Conservation (phyloP, 2,888 invertebrate genomes). For the Leptinotarsa rubiginosa region DNA sequence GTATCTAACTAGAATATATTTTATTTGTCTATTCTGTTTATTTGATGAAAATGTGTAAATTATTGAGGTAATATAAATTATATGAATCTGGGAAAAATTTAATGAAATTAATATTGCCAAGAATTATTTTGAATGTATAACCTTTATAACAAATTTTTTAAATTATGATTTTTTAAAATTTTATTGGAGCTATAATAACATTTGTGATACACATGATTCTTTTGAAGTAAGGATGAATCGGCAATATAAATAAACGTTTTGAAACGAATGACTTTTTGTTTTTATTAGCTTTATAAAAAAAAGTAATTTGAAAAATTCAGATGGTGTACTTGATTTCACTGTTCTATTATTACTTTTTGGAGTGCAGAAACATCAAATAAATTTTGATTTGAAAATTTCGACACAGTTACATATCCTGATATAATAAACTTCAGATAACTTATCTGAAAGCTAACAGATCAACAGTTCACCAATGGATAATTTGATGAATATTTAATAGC, state of each 20-base stretch:
- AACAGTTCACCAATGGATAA: too few relatives aligned
- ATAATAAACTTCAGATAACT: too few relatives aligned
- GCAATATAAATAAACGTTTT: constrained; percentile 39
- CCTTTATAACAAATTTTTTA: constrained; percentile 7
- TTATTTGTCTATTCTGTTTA: constrained; percentile 30
- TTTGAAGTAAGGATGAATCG: constrained; percentile 35
- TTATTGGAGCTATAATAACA: constrained; percentile 13
- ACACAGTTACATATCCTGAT: too few relatives aligned
- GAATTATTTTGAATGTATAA: constrained; percentile 3
- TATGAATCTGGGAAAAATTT: constrained; percentile 4
- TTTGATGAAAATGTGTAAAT: constrained; percentile 37
- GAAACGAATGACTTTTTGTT: constrained; percentile 16
- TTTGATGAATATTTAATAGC: too few relatives aligned
- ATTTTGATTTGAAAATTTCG: too few relatives aligned
- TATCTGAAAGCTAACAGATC: too few relatives aligned
- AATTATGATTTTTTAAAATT: constrained; percentile 15
- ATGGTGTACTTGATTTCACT: too few relatives aligned
- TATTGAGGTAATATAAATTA: constrained; percentile 33
- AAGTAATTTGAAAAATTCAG: too few relatives aligned
- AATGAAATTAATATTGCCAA: constrained; percentile 19
- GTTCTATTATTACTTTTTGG: too few relatives aligned
- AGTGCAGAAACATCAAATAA: too few relatives aligned
- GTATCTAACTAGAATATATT: constrained; percentile 41
- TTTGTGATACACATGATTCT: constrained; percentile 38
- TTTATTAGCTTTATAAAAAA: neutral